Base-by-base conservation (phyloP, 2,888 invertebrate species). In the Drepanosiphum platanoidis region DNA sequence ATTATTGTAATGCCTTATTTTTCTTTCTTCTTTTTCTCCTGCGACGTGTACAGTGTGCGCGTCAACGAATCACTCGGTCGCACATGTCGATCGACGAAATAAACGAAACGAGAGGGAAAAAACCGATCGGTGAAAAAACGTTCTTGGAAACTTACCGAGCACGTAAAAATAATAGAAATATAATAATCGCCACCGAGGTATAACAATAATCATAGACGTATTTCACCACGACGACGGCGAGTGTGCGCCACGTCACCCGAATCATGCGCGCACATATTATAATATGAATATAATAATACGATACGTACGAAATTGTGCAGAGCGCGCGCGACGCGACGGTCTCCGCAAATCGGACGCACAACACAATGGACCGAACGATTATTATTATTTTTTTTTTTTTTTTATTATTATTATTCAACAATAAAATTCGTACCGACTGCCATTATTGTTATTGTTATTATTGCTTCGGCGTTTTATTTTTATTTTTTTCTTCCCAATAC, bases 301-400 rank as follows among this genome's bases (percentile, higher is more conserved):
- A 74, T 34, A 34, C 34, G 52, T 75, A 58, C 52, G 52, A 75
- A 75, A 52, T 34, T n/a, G 75, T 30, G 75, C 18, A n/a, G 32
- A 5, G 34, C 46, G 18, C 58, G 58, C 58, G 18, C n/a, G n/a
- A 22, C n/a, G 58, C 58, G 5, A 61, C 9, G 75, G 52, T 75
- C 75, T 52, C 52, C 52, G 13, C n/a, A 52, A 34, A 75, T 9
- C 52, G 75, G 52, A 75, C 52, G 75, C 34, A 75, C 75, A 74
- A n/a, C 46, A 52, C 74, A 75, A 75, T 75, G 52, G 75, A 30
- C 61, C 61, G 27, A 61, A n/a, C 61, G 61, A 61, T 27, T 61
- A 27, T 61, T 27, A 61, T 61, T 2, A 58, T 46, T 15, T 46
- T 46, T 46, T 46, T 3, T 52, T 52, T 52, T 52, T 22, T 3